Evolutionary conservation across 2,113 vertebrate genomes (phyloP).

Genomic region (Burhinus bistriatus): DNA sequence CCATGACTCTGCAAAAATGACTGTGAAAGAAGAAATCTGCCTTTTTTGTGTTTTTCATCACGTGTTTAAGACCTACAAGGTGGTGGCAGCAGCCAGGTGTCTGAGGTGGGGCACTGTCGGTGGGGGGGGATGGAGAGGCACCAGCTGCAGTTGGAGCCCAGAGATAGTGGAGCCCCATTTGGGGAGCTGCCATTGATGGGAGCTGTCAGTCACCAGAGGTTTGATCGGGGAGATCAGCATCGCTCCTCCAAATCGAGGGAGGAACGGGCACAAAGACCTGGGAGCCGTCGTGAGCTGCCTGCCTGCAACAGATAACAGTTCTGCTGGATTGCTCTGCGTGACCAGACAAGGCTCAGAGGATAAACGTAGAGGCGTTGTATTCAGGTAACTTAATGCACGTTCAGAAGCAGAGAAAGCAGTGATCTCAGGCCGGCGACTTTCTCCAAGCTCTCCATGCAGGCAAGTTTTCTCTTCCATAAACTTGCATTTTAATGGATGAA

Average conservation of each 20-base stretch:
- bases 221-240: background rate
- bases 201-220: background rate
- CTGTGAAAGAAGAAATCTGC: background rate
- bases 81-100: background rate
- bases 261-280: background rate
- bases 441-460: background rate
- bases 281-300: background rate
- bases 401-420: background rate
- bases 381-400: background rate
- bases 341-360: background rate
- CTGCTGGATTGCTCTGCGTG: background rate
- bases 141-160: background rate
- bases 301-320: background rate
- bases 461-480: background rate
- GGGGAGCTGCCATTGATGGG: background rate
- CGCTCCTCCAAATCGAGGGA: background rate
- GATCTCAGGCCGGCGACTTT: background rate
- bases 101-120: background rate
- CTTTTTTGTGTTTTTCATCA: background rate
- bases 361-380: background rate
- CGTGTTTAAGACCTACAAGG: accelerated
- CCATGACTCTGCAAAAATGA: background rate
- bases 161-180: accelerated
- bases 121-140: background rate
- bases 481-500: background rate